Conservation (phyloP, 2,113 vertebrate species). For the Onychostoma macrolepis region DNA sequence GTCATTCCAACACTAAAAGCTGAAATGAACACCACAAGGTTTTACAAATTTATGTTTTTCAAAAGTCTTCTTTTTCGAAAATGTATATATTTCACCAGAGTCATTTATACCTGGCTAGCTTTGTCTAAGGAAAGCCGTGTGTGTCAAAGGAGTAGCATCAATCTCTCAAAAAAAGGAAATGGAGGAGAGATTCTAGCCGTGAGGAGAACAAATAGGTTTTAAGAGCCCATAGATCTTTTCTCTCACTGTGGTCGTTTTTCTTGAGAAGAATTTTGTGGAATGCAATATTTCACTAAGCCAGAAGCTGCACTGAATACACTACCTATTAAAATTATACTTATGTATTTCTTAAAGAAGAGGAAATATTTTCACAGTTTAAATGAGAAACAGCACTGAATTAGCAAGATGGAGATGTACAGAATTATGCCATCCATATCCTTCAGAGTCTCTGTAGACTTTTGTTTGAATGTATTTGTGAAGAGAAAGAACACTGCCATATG, state of each 20-base stretch:
- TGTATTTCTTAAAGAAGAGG: background rate
- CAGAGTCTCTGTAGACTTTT: background rate
- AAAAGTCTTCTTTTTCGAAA: background rate
- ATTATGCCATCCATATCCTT: background rate
- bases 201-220: constrained; percentile 35
- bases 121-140: background rate
- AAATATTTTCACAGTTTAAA: background rate
- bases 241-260: constrained; percentile 22
- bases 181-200: constrained; percentile 24
- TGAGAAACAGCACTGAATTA: background rate
- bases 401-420: background rate
- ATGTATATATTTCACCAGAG: constrained; percentile 6
- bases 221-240: constrained; percentile 38
- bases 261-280: background rate
- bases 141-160: constrained; percentile 15
- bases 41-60: background rate
- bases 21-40: background rate
- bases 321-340: background rate
- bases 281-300: constrained; percentile 16
- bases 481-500: background rate
- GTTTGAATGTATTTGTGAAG: background rate
- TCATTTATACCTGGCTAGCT: background rate
- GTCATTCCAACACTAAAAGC: background rate
- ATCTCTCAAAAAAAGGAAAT: constrained; percentile 27
- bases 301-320: background rate